Conservation (phyloP, 2,888 invertebrate species). For the Drosophila paranaensis region DNA sequence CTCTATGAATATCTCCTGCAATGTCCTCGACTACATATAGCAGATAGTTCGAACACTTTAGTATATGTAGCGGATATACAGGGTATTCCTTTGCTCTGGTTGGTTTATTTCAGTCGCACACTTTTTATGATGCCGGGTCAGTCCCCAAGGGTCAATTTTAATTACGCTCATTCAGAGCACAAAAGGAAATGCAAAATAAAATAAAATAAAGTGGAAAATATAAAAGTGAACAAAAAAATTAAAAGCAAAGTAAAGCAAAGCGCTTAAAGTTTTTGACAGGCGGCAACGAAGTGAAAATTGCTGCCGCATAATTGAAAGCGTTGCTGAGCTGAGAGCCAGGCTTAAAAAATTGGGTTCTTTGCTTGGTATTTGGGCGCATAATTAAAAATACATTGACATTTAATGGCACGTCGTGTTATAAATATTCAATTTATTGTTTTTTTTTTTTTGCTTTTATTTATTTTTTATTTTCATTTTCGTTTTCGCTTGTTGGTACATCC, state of each 20-base stretch:
- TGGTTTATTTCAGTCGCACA: constrained; percentile 17
- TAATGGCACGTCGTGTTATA: constrained; percentile 67
- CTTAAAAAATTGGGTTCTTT: constrained; percentile 43
- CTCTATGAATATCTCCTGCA: too few relatives aligned
- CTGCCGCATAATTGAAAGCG: constrained; percentile 68
- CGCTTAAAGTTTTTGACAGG: constrained; percentile 69
- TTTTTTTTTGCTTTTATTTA: constrained; percentile 14
- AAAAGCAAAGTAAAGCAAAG: constrained; percentile 51
- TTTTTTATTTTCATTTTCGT: background rate
- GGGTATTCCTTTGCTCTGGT: background rate
- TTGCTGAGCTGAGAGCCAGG: constrained; percentile 43
- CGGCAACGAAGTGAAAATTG: constrained; percentile 76
- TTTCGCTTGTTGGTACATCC: constrained; percentile 24
- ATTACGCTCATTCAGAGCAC: constrained; percentile 73
- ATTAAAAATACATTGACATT: constrained; percentile 79
- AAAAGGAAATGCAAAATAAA: constrained; percentile 55
- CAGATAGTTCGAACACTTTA: too few relatives aligned
- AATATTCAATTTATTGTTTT: constrained; percentile 62
- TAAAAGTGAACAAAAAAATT: constrained; percentile 12
- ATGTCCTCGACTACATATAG: too few relatives aligned
- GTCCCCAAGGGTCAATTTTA: constrained; percentile 77
- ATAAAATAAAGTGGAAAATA: constrained; percentile 33
- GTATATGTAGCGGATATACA: background rate
- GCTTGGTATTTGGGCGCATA: constrained; percentile 61
- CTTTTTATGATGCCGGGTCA: constrained; percentile 24